A percentile compares a stretch with the other conserved stretches of the same genome.
Evolutionary conservation across 1,140 invertebrate genomes (phyloP).

Genomic region (Pollicipes pollicipes): DNA sequence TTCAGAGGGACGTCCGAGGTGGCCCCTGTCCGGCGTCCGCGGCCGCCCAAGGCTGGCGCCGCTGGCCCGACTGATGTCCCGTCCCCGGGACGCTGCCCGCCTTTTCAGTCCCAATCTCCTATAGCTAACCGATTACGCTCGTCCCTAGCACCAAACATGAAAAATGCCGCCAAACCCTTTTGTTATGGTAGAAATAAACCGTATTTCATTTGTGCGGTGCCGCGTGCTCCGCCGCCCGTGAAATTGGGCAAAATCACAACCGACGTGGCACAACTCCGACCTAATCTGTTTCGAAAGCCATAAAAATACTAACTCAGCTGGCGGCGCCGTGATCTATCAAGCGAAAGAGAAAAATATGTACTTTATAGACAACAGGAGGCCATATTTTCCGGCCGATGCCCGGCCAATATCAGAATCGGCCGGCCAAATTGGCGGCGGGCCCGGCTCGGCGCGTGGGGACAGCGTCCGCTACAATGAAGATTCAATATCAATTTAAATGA

Average conservation of each 20-base stretch:
- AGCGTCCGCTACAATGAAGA: not conserved
- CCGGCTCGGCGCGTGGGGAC: not conserved
- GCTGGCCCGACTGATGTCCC: no score
- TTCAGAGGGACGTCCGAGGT: no score
- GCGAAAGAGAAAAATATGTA: not conserved
- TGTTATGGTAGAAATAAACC: constrained; percentile 2
- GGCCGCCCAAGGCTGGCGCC: not conserved
- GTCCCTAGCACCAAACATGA: not conserved
- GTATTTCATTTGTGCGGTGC: constrained; percentile 1
- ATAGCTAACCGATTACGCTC: not conserved
- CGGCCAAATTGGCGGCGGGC: not conserved
- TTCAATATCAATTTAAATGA: not conserved
- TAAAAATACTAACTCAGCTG: not conserved
- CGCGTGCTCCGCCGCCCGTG: not conserved
- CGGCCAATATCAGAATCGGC: not conserved
- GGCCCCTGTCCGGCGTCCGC: no score
- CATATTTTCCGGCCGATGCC: not conserved
- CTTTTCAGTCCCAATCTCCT: not conserved
- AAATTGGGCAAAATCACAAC: constrained; percentile 1
- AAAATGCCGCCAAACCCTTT: constrained; percentile 1
- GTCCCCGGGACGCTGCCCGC: no score
- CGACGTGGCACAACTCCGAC: not conserved
- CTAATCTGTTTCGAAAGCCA: constrained; percentile 1
- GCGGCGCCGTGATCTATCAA: not conserved
- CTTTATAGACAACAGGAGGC: not conserved